Evolutionary conservation across 92 coral and sea anemone genomes (phyloP).

Genomic region (Umimayanthus chanpuru): DNA sequence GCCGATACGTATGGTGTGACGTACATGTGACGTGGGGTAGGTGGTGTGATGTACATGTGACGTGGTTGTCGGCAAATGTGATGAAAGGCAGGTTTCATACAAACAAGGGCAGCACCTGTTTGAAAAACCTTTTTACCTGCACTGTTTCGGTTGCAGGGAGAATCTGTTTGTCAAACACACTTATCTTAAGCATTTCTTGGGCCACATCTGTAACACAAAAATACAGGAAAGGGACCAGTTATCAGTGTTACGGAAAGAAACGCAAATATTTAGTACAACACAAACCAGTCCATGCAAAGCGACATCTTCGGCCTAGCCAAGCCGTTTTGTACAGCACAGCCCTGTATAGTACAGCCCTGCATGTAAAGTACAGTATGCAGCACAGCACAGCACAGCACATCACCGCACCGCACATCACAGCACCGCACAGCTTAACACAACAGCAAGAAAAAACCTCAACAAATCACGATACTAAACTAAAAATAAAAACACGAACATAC

Average conservation of each 20-base stretch:
- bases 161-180: conserved; percentile 74
- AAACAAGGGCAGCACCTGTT: no score
- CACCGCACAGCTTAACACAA: background rate
- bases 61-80: no score
- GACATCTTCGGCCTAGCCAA: no score
- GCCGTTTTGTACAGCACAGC: no score
- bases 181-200: conserved; percentile 69
- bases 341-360: no score
- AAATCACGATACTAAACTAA: background rate
- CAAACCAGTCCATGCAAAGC: background rate
- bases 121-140: conserved; percentile 45
- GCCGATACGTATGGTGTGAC: no score
- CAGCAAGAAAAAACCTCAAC: background rate
- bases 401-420: background rate
- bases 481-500: background rate
- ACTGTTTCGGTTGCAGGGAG: conserved; percentile 63
- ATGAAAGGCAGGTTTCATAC: no score
- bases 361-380: no score
- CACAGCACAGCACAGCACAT: no score
- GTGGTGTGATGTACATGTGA: no score
- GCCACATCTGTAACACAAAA: conserved; percentile 55
- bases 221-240: background rate
- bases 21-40: no score
- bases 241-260: background rate
- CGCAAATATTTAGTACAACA: background rate